A percentile compares a stretch with the other conserved stretches of the same genome.
Evolutionary conservation across 2,113 vertebrate genomes (phyloP).

Genomic region (Paralichthys olivaceus): DNA sequence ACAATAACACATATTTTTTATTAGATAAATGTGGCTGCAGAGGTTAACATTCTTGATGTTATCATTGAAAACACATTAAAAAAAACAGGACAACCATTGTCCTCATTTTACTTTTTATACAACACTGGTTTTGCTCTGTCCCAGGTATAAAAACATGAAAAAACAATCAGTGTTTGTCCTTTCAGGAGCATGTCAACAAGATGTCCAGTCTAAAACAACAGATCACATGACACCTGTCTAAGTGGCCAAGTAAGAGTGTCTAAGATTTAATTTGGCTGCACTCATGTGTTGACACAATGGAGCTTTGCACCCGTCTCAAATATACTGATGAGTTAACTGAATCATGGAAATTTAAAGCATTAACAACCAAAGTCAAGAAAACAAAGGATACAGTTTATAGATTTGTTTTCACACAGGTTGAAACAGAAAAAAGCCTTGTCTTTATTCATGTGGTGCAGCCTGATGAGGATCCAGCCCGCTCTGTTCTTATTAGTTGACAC

Average conservation of each 20-base stretch:
- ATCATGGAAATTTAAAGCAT: background rate
- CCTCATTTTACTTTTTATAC: background rate
- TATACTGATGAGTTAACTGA: background rate
- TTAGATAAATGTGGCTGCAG: too few relatives aligned
- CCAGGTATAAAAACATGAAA: background rate
- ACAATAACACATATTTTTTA: background rate
- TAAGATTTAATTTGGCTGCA: conserved; percentile 10
- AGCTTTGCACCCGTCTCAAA: background rate
- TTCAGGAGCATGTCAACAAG: background rate
- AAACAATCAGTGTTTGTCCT: background rate
- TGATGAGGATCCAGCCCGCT: background rate
- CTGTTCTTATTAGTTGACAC: background rate
- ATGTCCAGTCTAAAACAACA: background rate
- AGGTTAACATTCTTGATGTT: background rate
- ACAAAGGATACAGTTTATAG: background rate
- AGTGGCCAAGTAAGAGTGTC: background rate
- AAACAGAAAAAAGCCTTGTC: background rate
- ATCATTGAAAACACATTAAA: conserved; percentile 2
- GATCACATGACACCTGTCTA: conserved; percentile 6
- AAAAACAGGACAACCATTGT: background rate
- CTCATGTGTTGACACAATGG: conserved; percentile 11
- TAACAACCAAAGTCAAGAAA: background rate
- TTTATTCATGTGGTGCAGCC: background rate
- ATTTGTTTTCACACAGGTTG: background rate
- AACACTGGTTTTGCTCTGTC: background rate